phyloP scores from a whole-genome alignment of 2,888 invertebrate genomes.

The Bruchidius siliquastri region DNA sequence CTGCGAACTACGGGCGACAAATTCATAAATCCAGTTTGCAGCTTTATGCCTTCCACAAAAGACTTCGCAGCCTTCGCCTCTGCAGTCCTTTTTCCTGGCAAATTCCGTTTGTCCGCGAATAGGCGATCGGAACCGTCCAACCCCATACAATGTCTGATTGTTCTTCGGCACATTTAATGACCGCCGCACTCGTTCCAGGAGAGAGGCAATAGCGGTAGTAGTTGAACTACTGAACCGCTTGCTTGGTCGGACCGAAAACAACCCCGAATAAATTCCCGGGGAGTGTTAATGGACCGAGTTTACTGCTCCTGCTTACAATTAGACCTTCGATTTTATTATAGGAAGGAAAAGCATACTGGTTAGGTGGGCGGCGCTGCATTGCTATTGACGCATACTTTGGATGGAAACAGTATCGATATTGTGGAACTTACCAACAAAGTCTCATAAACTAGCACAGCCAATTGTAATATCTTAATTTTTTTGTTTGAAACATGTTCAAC shows the following conservation, averaged over 20 bases:
- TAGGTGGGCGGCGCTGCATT: neutral
- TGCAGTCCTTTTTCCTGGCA: neutral
- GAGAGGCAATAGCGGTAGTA: neutral
- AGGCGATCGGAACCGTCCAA: neutral
- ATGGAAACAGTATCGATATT: no score
- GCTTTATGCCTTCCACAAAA: neutral
- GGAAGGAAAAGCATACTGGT: neutral
- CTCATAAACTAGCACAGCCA: no score
- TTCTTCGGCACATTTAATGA: neutral
- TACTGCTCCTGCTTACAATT: neutral
- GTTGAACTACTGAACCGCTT: neutral
- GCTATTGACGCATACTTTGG: no score
- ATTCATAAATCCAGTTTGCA: no score
- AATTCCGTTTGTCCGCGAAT: neutral
- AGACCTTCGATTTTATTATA: neutral
- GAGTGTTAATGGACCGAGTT: neutral
- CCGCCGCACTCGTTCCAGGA: neutral
- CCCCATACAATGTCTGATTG: neutral
- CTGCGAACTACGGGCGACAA: no score
- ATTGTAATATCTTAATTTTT: no score
- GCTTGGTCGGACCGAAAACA: neutral
- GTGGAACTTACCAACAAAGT: no score
- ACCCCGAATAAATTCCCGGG: neutral
- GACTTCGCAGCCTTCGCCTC: neutral
- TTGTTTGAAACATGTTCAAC: no score